phyloP scores from a whole-genome alignment of 2,113 vertebrate genomes.

The Anas platyrhynchos region DNA sequence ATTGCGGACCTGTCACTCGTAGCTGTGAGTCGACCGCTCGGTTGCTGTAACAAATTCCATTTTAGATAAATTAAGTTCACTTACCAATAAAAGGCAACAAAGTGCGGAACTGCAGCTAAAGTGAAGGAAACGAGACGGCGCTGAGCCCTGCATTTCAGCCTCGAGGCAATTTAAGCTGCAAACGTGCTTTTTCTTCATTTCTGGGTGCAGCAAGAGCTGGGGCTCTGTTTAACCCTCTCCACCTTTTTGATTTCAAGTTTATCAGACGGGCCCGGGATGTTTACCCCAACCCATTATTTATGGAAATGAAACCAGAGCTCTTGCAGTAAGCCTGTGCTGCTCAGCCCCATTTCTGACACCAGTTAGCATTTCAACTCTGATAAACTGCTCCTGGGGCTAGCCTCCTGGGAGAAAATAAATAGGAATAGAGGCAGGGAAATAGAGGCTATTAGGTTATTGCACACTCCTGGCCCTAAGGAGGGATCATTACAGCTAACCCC shows the following conservation, averaged over 20 bases:
- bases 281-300: background rate
- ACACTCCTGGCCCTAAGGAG: background rate
- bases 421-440: background rate
- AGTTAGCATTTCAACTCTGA: background rate
- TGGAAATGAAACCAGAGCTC: background rate
- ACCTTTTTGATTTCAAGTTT: background rate
- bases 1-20: background rate
- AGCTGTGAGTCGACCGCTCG: background rate
- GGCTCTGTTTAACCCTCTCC: background rate
- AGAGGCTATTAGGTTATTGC: slow-evolving; percentile 31
- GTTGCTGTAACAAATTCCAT: background rate
- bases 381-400: background rate
- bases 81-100: slow-evolving; percentile 11
- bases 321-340: fast-evolving
- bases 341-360: fast-evolving
- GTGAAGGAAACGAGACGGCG: background rate
- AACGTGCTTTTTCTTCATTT: background rate
- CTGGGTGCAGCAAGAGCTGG: background rate
- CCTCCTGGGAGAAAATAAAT: background rate
- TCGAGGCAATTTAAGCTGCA: background rate
- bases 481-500: background rate
- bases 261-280: background rate
- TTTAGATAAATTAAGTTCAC: slow-evolving; percentile 11
- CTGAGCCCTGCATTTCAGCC: background rate
- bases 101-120: background rate